Evolutionary conservation across 1,140 invertebrate species (phyloP).

Genomic region (Papilio machaon): DNA sequence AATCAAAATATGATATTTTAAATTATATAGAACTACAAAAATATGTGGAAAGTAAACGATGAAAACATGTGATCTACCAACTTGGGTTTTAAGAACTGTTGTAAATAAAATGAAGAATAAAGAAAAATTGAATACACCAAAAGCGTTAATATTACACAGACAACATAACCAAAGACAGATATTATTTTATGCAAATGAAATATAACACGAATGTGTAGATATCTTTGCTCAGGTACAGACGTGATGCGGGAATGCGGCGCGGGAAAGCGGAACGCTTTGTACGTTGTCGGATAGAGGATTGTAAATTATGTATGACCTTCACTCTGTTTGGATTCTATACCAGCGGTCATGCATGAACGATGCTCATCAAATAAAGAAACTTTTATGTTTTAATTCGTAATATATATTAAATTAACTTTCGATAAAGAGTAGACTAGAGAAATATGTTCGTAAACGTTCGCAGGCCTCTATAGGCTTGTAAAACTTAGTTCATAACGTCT

Average conservation of each 20-base stretch:
- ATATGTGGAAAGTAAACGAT: neutral
- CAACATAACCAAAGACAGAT: neutral
- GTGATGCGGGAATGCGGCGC: neutral
- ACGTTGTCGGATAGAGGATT: constrained; percentile 25
- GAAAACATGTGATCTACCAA: neutral
- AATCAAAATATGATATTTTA: no score
- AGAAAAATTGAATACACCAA: neutral
- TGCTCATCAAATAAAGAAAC: constrained; percentile 6
- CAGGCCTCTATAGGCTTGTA: no score
- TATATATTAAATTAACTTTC: neutral
- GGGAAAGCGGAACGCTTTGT: constrained; percentile 29
- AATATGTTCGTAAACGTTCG: neutral
- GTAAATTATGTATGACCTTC: constrained; percentile 33
- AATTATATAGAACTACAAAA: no score
- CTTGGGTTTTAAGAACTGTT: neutral
- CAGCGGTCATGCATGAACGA: constrained; percentile 18
- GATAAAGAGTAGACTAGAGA: neutral
- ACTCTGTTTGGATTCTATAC: constrained; percentile 27
- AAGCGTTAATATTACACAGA: neutral
- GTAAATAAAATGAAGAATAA: neutral
- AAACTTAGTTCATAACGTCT: no score
- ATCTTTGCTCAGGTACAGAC: constrained; percentile 9
- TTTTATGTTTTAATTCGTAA: constrained; percentile 7
- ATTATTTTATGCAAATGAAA: neutral
- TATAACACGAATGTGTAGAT: constrained; percentile 26